These are phyloP conservation scores for Biston betularia DNA, from an alignment of 2,888 invertebrate genomes.

Conservation along the genomic window DNA sequence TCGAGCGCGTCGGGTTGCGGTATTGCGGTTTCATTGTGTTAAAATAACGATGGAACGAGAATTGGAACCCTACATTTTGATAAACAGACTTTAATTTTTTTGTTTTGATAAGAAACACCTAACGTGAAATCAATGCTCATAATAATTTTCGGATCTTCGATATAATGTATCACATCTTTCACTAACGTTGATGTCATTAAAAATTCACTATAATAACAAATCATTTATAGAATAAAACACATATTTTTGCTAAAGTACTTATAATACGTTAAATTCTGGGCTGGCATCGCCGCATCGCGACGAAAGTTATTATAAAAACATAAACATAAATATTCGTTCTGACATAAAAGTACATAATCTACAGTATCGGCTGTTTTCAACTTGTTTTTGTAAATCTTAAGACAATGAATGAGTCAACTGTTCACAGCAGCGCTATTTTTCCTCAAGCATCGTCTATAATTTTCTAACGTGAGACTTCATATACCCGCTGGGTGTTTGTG, in stretches of 20 bases:
- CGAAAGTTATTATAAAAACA: too few species aligned
- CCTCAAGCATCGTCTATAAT: slow-evolving; percentile 68
- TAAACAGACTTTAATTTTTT: slow-evolving; percentile 71
- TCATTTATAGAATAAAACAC: neutral
- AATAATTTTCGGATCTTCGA: neutral
- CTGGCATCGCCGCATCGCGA: too few species aligned
- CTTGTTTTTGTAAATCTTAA: slow-evolving; percentile 4
- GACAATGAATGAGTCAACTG: slow-evolving; percentile 31
- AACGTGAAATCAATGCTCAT: slow-evolving; percentile 43
- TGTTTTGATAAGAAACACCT: slow-evolving; percentile 56
- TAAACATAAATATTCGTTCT: neutral
- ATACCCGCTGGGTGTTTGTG: slow-evolving; percentile 73
- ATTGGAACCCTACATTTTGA: slow-evolving; percentile 75
- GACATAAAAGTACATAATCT: slow-evolving; percentile 3
- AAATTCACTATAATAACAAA: neutral
- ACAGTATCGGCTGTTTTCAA: slow-evolving; percentile 8
- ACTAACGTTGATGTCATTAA: neutral
- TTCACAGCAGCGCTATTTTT: slow-evolving; percentile 56
- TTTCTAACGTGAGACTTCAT: slow-evolving; percentile 76
- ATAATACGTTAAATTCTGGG: too few species aligned
- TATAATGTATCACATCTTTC: neutral
- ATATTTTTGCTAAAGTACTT: too few species aligned
- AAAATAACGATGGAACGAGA: slow-evolving; percentile 79
- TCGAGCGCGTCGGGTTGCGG: slow-evolving; percentile 84
- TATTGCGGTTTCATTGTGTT: slow-evolving; percentile 86